Evolutionary conservation across 2,888 invertebrate species (phyloP).

Genomic region (Dicycla oo): DNA sequence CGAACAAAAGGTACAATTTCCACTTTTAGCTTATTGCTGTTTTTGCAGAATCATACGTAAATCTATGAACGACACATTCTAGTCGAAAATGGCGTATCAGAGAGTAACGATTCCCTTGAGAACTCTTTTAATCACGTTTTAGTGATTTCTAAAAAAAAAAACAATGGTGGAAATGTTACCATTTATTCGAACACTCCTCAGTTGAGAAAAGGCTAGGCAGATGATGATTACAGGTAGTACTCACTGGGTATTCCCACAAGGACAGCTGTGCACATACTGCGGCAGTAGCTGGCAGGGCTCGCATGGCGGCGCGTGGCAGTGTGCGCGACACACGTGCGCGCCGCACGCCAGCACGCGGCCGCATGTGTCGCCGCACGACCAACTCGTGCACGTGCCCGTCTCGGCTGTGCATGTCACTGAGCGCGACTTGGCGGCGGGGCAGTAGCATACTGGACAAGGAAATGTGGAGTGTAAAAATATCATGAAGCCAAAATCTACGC

Average conservation of each 20-base stretch:
- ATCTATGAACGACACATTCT: no score
- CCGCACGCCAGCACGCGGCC: slow-evolving; percentile 96
- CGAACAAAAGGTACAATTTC: no score
- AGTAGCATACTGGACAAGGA: slow-evolving; percentile 79
- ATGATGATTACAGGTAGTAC: not conserved
- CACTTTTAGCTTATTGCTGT: no score
- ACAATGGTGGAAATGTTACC: no score
- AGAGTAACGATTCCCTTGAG: no score
- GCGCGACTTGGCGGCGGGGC: slow-evolving; percentile 75
- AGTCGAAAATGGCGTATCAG: no score
- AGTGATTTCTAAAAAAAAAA: no score
- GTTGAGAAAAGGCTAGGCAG: no score
- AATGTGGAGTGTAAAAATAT: not conserved
- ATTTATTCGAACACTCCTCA: no score
- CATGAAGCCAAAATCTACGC: not conserved
- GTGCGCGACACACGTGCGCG: slow-evolving; percentile 95
- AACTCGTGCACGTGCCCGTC: slow-evolving; percentile 64
- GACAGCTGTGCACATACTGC: slow-evolving; percentile 76
- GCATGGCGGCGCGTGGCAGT: slow-evolving; percentile 96
- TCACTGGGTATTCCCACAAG: slow-evolving; percentile 79
- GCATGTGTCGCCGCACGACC: slow-evolving; percentile 94
- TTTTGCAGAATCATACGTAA: no score
- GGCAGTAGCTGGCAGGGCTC: slow-evolving; percentile 89
- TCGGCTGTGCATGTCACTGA: slow-evolving; percentile 76
- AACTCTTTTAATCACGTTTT: no score